A percentile compares a stretch with the other conserved stretches of the same genome.
Conservation (phyloP, 2,888 invertebrate species). For the Neoitamus cyanurus region DNA sequence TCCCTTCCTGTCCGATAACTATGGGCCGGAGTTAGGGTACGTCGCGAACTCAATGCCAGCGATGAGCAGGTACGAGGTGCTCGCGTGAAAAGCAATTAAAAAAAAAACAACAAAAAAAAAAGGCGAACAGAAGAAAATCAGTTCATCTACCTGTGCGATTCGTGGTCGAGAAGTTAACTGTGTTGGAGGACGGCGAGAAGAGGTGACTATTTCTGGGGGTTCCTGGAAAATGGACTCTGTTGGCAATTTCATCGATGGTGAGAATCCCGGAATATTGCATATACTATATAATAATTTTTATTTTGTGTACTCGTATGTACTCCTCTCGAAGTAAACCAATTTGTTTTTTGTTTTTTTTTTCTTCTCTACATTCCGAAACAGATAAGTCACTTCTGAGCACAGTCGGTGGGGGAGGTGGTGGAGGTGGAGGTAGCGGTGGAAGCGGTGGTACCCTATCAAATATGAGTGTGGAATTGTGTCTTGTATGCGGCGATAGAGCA, state of each 20-base stretch:
- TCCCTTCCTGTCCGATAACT: background rate
- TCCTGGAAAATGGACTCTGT: background rate
- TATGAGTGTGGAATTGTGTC: constrained; percentile 79
- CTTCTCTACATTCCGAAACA: no score
- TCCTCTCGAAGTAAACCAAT: background rate
- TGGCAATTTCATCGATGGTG: constrained; percentile 20
- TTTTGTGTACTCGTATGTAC: no score
- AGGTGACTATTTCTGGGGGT: background rate
- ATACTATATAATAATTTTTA: background rate
- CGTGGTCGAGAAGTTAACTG: background rate
- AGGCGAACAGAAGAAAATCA: background rate
- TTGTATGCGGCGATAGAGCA: constrained; percentile 95
- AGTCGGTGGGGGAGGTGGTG: background rate
- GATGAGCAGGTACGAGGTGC: background rate
- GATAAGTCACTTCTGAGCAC: constrained; percentile 7
- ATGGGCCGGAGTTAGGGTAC: background rate
- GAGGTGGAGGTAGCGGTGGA: background rate
- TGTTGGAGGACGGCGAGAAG: background rate
- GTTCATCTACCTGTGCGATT: background rate
- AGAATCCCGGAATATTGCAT: background rate
- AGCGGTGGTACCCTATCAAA: constrained; percentile 51
- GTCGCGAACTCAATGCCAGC: background rate
- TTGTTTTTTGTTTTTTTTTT: no score
- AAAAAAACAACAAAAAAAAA: background rate
- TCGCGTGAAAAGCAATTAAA: background rate